phyloP scores from a whole-genome alignment of 1,140 invertebrate species.

The Drosophila parvula region DNA sequence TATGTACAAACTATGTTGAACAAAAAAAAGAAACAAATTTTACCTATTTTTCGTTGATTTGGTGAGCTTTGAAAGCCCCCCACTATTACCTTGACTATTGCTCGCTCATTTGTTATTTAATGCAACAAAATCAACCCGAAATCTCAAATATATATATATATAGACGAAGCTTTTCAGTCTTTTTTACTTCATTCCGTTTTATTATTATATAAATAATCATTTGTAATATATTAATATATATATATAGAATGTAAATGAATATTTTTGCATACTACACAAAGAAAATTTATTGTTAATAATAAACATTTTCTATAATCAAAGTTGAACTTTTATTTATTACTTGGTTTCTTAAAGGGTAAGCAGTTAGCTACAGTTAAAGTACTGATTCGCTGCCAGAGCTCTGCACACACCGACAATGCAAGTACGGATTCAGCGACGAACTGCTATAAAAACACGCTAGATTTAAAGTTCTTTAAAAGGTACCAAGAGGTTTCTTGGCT shows the following conservation, averaged over 20 bases:
- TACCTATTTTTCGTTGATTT: slow-evolving; percentile 32
- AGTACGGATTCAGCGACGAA: too few relatives aligned
- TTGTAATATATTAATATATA: slow-evolving; percentile 21
- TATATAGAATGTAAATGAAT: slow-evolving; percentile 48
- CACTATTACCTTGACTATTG: slow-evolving; percentile 19
- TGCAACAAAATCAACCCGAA: slow-evolving; percentile 31
- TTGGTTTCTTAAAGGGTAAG: not conserved
- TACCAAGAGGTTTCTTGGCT: too few relatives aligned
- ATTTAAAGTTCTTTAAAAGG: too few relatives aligned
- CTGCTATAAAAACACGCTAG: too few relatives aligned
- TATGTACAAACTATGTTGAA: slow-evolving; percentile 49
- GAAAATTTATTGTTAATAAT: slow-evolving; percentile 65
- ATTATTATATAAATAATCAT: slow-evolving; percentile 32
- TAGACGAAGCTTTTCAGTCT: slow-evolving; percentile 18
- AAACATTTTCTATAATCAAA: slow-evolving; percentile 62
- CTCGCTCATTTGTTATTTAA: slow-evolving; percentile 53
- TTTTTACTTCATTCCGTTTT: slow-evolving; percentile 47
- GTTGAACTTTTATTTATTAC: not conserved
- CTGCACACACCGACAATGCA: too few relatives aligned
- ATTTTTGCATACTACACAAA: slow-evolving; percentile 66
- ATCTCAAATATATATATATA: slow-evolving; percentile 15
- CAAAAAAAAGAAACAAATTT: slow-evolving; percentile 30
- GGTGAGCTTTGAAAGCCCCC: slow-evolving; percentile 32
- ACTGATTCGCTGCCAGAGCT: too few relatives aligned
- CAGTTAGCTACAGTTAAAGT: not conserved